A percentile compares a stretch with the other conserved stretches of the same genome.
Evolutionary conservation across 1,140 invertebrate genomes (phyloP).

Genomic region (Anthonomus grandis): DNA sequence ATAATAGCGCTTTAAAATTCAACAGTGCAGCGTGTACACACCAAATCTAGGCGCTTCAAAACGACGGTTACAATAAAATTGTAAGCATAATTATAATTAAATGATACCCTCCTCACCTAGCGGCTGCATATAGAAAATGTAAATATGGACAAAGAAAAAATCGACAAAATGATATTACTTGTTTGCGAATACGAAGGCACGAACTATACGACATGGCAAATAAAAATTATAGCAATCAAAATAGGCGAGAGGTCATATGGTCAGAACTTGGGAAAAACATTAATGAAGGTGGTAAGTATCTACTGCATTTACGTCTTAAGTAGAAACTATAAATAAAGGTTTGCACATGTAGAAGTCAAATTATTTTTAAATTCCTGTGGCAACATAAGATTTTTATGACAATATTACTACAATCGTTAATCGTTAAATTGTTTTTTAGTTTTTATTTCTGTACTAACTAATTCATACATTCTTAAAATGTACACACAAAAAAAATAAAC

Average conservation of each 20-base stretch:
- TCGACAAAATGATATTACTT: too few relatives aligned
- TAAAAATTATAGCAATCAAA: slow-evolving; percentile 8
- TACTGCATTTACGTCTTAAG: slow-evolving; percentile 1
- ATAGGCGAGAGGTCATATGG: slow-evolving; percentile 3
- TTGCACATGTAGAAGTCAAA: not conserved
- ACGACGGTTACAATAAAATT: too few relatives aligned
- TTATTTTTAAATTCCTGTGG: slow-evolving; percentile 1
- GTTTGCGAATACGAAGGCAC: too few relatives aligned
- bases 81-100: too few relatives aligned
- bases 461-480: slow-evolving; percentile 2
- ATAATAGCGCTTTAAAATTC: too few relatives aligned
- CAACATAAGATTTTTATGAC: not conserved
- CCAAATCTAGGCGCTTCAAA: too few relatives aligned
- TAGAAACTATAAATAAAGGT: slow-evolving; percentile 1
- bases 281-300: slow-evolving; percentile 4
- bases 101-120: too few relatives aligned
- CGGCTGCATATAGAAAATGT: too few relatives aligned
- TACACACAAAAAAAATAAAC: not conserved
- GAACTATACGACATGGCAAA: slow-evolving; percentile 1
- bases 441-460: not conserved
- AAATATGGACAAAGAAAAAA: too few relatives aligned
- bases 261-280: slow-evolving; percentile 9
- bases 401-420: not conserved
- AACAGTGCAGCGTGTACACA: too few relatives aligned
- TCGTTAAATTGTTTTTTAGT: not conserved